Base-by-base conservation (phyloP, 1,140 invertebrate genomes). In the Gryon sp. region DNA sequence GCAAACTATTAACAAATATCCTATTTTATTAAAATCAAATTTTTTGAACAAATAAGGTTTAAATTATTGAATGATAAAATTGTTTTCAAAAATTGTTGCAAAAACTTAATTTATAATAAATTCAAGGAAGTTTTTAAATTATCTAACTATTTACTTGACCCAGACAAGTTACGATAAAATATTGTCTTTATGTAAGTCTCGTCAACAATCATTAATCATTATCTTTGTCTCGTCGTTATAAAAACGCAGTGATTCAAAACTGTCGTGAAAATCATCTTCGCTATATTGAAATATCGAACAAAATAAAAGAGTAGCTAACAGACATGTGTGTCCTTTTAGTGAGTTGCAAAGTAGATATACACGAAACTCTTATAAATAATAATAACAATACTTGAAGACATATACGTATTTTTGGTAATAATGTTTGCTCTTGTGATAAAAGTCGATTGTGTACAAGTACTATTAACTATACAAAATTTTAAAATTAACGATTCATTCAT, bases 381-480 rank as follows among this genome's bases (percentile, higher is more conserved):
- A 62, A 63, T 45, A 40, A 72, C 48, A 62, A 60, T 63, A 53
- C 57, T 40, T 16, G 50, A 40, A 32, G 18, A 55, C 38, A n/a
- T n/a, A 62, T 40, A 52, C 45, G 55, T 62, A 43, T 60, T 60
- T 9, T n/a, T n/a, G n/a, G n/a, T 63, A 57, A 72, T 63, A 72
- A 72, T 53, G 48, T 63, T 63, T 55, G 32, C 68, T 36, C 53
- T 72, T 22, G 19, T 30, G 57, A 63, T 63, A 63, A 72, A 62
- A 62, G 46, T 59, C 46, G 46, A 62, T 70, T 70, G 30, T 62
- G 53, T 38, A 62, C 40, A 46, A 34, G 45, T 28, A 55, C 66
- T 62, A 63, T 72, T 72, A 72, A 72, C 68, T 72, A 55, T 48
- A 41, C 40, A 72, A 72, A n/a, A n/a, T n/a, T n/a, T n/a, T n/a